phyloP scores from a whole-genome alignment of 2,113 vertebrate species.

The Nothoprocta pentlandii region DNA sequence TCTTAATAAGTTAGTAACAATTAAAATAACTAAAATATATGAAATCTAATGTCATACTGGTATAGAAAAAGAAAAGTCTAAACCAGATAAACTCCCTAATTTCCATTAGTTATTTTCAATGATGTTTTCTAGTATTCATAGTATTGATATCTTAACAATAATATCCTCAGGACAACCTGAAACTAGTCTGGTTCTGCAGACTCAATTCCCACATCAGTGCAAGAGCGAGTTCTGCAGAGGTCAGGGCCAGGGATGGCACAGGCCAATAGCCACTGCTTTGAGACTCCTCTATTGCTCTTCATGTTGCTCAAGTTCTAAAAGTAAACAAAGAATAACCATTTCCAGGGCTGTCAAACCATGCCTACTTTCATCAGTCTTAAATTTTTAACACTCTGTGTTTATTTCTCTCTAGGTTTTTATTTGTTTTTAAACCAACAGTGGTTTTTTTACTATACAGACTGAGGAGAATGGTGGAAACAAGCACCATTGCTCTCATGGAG shows the following conservation, averaged over 20 bases:
- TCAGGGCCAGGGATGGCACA: background rate
- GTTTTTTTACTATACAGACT: background rate
- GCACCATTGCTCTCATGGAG: background rate
- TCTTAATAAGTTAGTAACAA: background rate
- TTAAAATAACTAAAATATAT: background rate
- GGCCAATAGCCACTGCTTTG: background rate
- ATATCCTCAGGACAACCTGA: background rate
- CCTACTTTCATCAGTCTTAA: background rate
- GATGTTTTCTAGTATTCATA: background rate
- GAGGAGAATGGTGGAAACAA: background rate
- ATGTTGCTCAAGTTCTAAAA: background rate
- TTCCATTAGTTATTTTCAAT: background rate
- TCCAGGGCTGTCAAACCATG: background rate
- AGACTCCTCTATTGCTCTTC: background rate
- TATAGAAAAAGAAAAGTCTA: background rate
- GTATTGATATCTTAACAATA: background rate
- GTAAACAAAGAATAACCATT: background rate
- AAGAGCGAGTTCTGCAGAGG: background rate
- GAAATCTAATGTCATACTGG: background rate
- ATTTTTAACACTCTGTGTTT: conserved; percentile 5
- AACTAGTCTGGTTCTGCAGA: background rate
- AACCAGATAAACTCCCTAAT: background rate
- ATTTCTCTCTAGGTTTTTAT: background rate
- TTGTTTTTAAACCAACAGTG: conserved; percentile 27
- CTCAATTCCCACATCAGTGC: background rate